Base-by-base conservation (phyloP, 2,113 vertebrate genomes). In the Oreocharis arfaki region DNA sequence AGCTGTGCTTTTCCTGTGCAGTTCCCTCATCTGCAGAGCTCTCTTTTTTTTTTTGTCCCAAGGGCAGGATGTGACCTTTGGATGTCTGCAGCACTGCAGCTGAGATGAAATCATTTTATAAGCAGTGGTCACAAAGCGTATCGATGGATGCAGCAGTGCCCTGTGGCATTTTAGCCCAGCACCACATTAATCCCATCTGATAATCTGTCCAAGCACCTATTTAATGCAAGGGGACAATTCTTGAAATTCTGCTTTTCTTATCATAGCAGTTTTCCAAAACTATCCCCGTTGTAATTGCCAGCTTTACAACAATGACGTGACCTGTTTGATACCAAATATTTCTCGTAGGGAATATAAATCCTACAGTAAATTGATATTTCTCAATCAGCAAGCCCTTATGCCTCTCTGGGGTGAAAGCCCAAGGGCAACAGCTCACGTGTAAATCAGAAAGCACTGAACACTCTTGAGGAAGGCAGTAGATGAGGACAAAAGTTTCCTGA, bases 61-160 rank as follows among this genome's bases (percentile, higher is more conserved):
- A 83, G 90, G 71, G 63, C 79, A 86, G 87, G 95, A 86, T 83
- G 55, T 86, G 93, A 94, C 91, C 90, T 91, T 69, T 80, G 86
- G 61, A 60, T 61, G 63, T 50, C 61, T 28, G 2, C 26, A 26
- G 46, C 53, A 4, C 18, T 80, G 78, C 65, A 74, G 56, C 19
- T 6, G 68, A 80, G 56, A 52, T 53, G 24, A 82, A 94, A 91
- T 91, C 3, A 21, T 83, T 94, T 91, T 23, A 74, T 83, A 85
- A 93, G 78, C 56, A 9, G 55, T 3, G 75, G 74, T 94, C 78
- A 74, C 76, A 92, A 83, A 91, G 55, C 16, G 0, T 16, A 80
- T 85, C 60, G 42, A 73, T 94, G 81, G 81, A 42, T 71, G 21
- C 53, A 49, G 87, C 21, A 16, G 42, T 56, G 87, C 83, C 90